Evolutionary conservation across 2,888 invertebrate genomes (phyloP).

Genomic region (Electrophaes corylata): DNA sequence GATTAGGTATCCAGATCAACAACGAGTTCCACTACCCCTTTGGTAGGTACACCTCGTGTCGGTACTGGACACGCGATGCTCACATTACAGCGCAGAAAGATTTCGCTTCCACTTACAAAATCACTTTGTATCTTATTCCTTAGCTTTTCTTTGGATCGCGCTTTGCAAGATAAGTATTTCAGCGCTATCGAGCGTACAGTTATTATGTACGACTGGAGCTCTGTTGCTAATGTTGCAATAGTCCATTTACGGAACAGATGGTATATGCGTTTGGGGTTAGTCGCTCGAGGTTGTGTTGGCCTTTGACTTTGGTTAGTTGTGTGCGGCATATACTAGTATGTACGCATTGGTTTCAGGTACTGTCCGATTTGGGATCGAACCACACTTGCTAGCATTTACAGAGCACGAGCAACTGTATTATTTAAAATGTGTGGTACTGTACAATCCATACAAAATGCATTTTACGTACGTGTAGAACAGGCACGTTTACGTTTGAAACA

Average conservation of each 20-base stretch:
- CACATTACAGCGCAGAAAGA: constrained; percentile 73
- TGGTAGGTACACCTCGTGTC: constrained; percentile 44
- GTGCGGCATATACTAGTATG: background rate
- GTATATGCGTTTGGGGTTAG: background rate
- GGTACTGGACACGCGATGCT: constrained; percentile 73
- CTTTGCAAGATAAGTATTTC: constrained; percentile 29
- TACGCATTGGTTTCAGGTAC: background rate
- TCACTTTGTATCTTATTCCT: constrained; percentile 74
- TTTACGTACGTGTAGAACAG: background rate
- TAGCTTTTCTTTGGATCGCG: constrained; percentile 41
- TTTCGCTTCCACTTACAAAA: constrained; percentile 79
- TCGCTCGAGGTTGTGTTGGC: background rate
- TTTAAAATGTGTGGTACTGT: background rate
- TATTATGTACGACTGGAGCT: constrained; percentile 28
- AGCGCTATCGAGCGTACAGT: constrained; percentile 28
- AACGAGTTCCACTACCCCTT: constrained; percentile 63
- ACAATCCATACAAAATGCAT: background rate
- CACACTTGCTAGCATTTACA: background rate
- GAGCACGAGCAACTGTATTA: background rate
- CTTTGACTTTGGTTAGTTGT: background rate
- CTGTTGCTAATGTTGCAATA: constrained; percentile 12
- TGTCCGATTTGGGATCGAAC: background rate
- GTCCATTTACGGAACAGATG: constrained; percentile 12
- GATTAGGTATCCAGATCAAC: constrained; percentile 45
- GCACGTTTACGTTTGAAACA: no score